These are phyloP conservation scores for Rhagium mordax DNA, from an alignment of 2,888 invertebrate species.

Conservation along the genomic window DNA sequence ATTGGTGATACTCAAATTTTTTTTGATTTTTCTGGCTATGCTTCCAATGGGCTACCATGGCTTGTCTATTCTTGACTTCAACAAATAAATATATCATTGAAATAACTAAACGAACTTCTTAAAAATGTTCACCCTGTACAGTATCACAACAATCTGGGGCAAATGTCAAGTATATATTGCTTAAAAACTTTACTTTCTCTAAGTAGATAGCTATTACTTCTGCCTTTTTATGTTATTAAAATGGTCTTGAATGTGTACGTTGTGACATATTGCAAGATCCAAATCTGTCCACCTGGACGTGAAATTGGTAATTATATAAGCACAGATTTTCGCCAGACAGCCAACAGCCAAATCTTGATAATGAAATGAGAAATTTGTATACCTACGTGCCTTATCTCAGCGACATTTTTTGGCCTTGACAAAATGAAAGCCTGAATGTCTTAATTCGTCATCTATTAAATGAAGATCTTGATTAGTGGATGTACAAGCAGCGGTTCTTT, in stretches of 20 bases:
- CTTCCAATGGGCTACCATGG: too few species aligned
- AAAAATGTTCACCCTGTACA: neutral
- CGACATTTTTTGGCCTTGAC: too few species aligned
- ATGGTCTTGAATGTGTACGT: neutral
- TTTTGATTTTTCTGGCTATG: too few species aligned
- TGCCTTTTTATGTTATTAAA: neutral
- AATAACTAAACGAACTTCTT: neutral
- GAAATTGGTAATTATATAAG: neutral
- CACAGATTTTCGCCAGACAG: neutral
- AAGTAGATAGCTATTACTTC: neutral
- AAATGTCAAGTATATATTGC: neutral
- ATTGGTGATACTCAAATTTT: too few species aligned
- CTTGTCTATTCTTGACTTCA: too few species aligned
- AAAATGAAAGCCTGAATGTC: too few species aligned
- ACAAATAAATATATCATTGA: too few species aligned
- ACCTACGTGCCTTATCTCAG: too few species aligned
- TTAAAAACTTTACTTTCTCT: neutral
- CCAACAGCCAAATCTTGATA: neutral
- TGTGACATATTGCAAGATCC: neutral
- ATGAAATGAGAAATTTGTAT: too few species aligned
- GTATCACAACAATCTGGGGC: neutral
- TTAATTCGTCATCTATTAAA: too few species aligned
- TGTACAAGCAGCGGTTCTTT: too few species aligned
- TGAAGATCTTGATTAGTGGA: too few species aligned
- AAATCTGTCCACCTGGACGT: neutral